phyloP scores from a whole-genome alignment of 2,888 invertebrate genomes.

The Chouioia cunea region DNA sequence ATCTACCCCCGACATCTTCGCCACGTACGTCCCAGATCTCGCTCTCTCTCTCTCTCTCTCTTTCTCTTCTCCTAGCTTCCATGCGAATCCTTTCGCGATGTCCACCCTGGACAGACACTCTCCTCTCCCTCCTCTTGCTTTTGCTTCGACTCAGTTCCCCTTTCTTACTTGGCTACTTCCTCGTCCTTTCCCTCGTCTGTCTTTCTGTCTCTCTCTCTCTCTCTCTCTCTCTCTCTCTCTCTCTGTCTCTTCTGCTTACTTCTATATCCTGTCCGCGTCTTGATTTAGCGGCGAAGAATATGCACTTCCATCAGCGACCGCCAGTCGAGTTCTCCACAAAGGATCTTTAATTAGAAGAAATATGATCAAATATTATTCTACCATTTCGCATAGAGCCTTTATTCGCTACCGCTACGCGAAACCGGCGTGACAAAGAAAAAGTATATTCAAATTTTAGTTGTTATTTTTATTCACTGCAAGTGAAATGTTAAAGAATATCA shows the following conservation, averaged over 20 bases:
- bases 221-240: no score
- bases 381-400: no score
- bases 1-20: slow-evolving; percentile 44
- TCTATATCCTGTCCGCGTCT: slow-evolving; percentile 41
- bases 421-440: no score
- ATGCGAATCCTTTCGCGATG: neutral
- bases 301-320: neutral
- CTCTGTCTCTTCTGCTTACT: no score
- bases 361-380: no score
- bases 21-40: slow-evolving; percentile 60
- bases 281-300: slow-evolving; percentile 25
- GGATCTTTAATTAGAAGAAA: no score
- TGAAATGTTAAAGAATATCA: no score
- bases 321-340: neutral
- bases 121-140: neutral
- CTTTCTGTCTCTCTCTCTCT: no score
- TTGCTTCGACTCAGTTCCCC: slow-evolving; percentile 4
- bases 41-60: slow-evolving; percentile 32
- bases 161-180: slow-evolving; percentile 26
- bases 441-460: no score
- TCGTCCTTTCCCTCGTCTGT: slow-evolving; percentile 24
- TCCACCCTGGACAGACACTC: neutral
- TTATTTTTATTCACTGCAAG: no score
- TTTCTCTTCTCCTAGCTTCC: neutral
- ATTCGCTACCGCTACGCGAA: no score